These are phyloP conservation scores for Caenorhabditis plicata DNA, from an alignment of 2,888 invertebrate species.

Conservation along the genomic window DNA sequence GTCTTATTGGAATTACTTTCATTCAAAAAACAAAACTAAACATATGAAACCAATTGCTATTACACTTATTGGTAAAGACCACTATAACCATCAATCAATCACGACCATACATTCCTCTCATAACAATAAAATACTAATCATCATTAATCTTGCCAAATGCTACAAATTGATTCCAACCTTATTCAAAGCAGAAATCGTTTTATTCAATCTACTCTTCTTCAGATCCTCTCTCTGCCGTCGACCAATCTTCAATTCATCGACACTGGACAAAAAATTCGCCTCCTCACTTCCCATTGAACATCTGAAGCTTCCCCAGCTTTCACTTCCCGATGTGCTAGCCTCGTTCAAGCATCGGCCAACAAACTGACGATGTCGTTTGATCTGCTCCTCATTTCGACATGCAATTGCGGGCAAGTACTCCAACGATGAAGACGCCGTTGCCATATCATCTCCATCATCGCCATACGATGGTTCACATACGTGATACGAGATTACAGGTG, in stretches of 20 bases:
- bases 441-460: conserved; percentile 21
- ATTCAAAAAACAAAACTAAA: too few relatives aligned
- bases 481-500: conserved; percentile 20
- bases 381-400: conserved; percentile 16
- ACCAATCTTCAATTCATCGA: conserved; percentile 25
- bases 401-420: conserved; percentile 12
- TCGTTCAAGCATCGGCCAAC: conserved; percentile 4
- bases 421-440: conserved; percentile 17
- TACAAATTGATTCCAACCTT: background rate
- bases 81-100: too few relatives aligned
- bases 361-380: conserved; percentile 15
- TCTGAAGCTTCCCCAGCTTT: conserved; percentile 3
- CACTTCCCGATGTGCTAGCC: conserved; percentile 15
- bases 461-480: conserved; percentile 33
- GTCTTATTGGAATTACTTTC: too few relatives aligned
- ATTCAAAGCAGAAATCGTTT: background rate
- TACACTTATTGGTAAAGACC: too few relatives aligned
- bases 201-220: background rate
- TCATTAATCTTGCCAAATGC: too few relatives aligned
- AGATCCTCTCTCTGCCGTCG: conserved; percentile 7
- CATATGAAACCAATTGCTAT: too few relatives aligned
- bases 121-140: too few relatives aligned
- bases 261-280: conserved; percentile 3
- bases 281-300: conserved; percentile 22
- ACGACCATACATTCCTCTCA: too few relatives aligned